Evolutionary conservation across 1,140 invertebrate genomes (phyloP), one percentile per base, ranked within the genome.

Genomic region (Caenorhabditis briggsae): DNA sequence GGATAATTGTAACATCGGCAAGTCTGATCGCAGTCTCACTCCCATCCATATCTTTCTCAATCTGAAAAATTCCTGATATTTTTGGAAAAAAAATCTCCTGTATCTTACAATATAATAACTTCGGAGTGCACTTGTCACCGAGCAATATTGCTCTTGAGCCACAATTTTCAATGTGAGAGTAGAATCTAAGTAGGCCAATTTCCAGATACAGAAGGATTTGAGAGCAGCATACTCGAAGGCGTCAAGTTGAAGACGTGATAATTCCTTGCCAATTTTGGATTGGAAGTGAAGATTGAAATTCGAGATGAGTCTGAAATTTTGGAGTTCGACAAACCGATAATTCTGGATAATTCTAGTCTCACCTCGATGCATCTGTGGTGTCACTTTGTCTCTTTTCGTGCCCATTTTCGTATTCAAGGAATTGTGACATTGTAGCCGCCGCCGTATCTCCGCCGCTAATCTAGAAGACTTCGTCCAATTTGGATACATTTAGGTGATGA

Each of bases 171-270:
- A 23, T 3, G 70, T 53, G 6, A 18, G 20, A 9, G 46, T 20
- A 14, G 50, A 78, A 53, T 78, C 70, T 1, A 78, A 11, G 14
- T 20, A 11, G n/a, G 46, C 70, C 0, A 78, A 8, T 50, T 78
- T 78, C 70, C 70, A 78, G 9, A 78, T 50, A 8, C 43, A 50
- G n/a, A 78, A 78, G 0, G 70, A 48, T 50, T 78, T 78, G 18
- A 78, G 70, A 20, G 46, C 70, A 11, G 70, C 43, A 50, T 50
- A 78, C 18, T 78, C 70, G 12, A 78, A 18, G 2, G 50, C 2
- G 20, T 78, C 70, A 11, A 78, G 46, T n/a, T 78, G 48, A 16
- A 78, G 18, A 11, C 23, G 70, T 9, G 7, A 11, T 20, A 78
- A 50, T 9, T 18, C 20, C 9, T 50, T 16, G 5, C 46, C 70